phyloP scores from a whole-genome alignment of 2,113 vertebrate genomes.

The Proterorhinus semilunaris region DNA sequence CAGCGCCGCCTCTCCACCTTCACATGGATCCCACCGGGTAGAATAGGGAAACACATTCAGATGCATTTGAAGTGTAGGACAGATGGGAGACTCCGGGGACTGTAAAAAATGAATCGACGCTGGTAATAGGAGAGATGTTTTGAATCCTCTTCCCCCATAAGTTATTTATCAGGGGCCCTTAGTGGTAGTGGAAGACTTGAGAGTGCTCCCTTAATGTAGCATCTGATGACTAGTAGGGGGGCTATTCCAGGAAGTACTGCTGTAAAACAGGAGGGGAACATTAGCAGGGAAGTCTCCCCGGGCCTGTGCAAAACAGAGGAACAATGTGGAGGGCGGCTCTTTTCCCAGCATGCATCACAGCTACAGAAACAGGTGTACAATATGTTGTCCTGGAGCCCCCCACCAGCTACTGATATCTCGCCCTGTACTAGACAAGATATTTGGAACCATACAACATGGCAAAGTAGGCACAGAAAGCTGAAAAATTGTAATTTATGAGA shows the following conservation, averaged over 20 bases:
- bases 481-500: too few relatives aligned
- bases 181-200: constrained; percentile 74
- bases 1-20: constrained; percentile 52
- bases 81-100: constrained; percentile 70
- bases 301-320: constrained; percentile 52
- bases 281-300: constrained; percentile 69
- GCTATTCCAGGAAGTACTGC: constrained; percentile 75
- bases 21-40: constrained; percentile 65
- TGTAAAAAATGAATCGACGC: constrained; percentile 78
- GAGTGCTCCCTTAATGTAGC: constrained; percentile 78
- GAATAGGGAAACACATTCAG: constrained; percentile 60
- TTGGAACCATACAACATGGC: constrained; percentile 32
- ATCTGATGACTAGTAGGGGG: constrained; percentile 75
- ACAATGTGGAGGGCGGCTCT: constrained; percentile 48
- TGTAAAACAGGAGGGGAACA: constrained; percentile 76
- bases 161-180: constrained; percentile 80
- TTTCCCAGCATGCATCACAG: constrained; percentile 65
- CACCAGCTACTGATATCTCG: constrained; percentile 41
- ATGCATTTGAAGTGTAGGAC: constrained; percentile 72
- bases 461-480: constrained; percentile 9
- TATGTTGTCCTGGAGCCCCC: constrained; percentile 33
- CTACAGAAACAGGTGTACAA: constrained; percentile 44
- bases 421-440: constrained; percentile 28
- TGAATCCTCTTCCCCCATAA: constrained; percentile 75
- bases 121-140: constrained; percentile 76